These are phyloP conservation scores for Zaprionus bogoriensis DNA, from an alignment of 2,888 invertebrate genomes.

Conservation along the genomic window DNA sequence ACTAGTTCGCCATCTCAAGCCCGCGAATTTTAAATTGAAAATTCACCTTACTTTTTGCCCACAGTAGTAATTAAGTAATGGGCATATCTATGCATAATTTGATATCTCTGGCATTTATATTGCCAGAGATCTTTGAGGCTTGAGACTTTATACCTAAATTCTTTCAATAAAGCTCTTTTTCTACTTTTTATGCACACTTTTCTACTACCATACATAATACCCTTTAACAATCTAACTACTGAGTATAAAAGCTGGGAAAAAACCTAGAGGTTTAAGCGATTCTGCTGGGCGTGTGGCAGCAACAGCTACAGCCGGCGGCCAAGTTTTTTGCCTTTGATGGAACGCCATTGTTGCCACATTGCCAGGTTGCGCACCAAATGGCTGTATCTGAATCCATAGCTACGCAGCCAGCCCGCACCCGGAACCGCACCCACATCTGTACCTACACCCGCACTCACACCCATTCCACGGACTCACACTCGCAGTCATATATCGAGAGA, in stretches of 20 bases:
- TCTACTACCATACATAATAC: neutral
- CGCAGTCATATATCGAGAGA: constrained; percentile 10
- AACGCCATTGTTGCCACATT: constrained; percentile 43
- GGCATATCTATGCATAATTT: neutral
- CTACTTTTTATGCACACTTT: neutral
- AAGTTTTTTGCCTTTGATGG: constrained; percentile 63
- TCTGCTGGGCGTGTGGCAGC: constrained; percentile 43
- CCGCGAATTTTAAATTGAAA: no score
- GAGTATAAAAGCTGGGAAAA: constrained; percentile 27
- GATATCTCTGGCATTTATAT: neutral
- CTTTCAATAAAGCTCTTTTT: neutral
- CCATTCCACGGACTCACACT: neutral
- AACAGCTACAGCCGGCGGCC: constrained; percentile 42
- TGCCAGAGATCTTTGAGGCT: no score
- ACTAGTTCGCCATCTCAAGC: no score
- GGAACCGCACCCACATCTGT: no score
- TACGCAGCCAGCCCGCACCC: constrained; percentile 35
- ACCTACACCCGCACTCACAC: constrained; percentile 15
- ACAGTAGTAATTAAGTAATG: neutral
- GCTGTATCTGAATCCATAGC: constrained; percentile 51
- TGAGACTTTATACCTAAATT: no score
- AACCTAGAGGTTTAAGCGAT: constrained; percentile 64
- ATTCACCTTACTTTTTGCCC: fast-evolving
- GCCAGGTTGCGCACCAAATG: constrained; percentile 42
- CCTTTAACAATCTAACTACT: neutral